Evolutionary conservation across 2,797 vertebrate species (phyloP), one percentile per base, ranked within the genome.

Genomic region (Sebastes cheni): DNA sequence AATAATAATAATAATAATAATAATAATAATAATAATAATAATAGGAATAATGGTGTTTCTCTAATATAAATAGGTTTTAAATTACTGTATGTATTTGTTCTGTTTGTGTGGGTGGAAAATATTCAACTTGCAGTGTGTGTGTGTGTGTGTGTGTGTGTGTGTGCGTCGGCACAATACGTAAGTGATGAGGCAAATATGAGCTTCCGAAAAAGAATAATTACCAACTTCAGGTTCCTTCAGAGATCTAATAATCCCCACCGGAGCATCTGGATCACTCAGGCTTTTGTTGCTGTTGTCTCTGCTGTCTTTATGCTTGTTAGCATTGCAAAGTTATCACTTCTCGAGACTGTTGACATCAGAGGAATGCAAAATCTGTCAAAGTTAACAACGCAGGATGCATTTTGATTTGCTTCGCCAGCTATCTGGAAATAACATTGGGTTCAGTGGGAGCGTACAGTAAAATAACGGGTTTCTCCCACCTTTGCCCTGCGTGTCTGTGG

Each of bases 361-460:
- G 46, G 34, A 73, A 80, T 55, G 42, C 22, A 59, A 68, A 79
- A 80, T 83, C 61, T 74, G 46, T 79, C 61, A 81, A 62, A 66
- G 80, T 76, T 77, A 70, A 80, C 71, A 70, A 12, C 0, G 22
- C 75, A 84, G 23, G 10, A 59, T 66, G 32, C 4, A 0, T 75
- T 90, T 83, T 79, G 77, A 88, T 85, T 65, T 67, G 55, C 80
- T 82, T 75, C 85, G 64, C 25, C 58, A 64, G 34, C 61, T 61
- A 75, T 72, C 54, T 86, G 79, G 30, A 68, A 80, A 55, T 70
- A 75, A 72, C 3, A 0, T 5, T 20, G 10, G 52, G 10, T 58
- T 78, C 60, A 52, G 46, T n/a, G 10, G n/a, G 36, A 59, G 55
- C 23, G 0, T 29, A n/a, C 27, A 34, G 56, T 34, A 56, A 68